Conservation (phyloP, 2,888 invertebrate species). For the Listrodromus nycthemerus region DNA sequence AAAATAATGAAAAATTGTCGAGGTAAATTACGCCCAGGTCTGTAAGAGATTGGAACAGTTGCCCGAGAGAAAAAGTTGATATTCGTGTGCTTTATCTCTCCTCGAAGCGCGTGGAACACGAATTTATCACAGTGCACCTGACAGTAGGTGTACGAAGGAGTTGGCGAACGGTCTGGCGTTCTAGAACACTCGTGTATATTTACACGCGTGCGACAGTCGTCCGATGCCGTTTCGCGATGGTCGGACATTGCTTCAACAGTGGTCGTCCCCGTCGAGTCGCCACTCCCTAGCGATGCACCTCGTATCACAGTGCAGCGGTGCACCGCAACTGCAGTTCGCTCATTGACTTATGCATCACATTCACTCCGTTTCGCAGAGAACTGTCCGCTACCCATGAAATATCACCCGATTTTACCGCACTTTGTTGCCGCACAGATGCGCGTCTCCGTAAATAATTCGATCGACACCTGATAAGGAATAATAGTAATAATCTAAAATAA, state of each 20-base stretch:
- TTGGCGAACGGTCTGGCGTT: constrained; percentile 28
- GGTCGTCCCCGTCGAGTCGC: constrained; percentile 34
- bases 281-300: constrained; percentile 45
- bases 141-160: constrained; percentile 44
- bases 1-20: neutral
- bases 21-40: too few species aligned
- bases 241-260: constrained; percentile 43
- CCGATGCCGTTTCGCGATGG: constrained; percentile 43
- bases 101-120: constrained; percentile 19
- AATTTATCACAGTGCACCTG: constrained; percentile 56
- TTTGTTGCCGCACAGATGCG: neutral
- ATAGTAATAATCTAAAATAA: neutral
- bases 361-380: constrained; percentile 25
- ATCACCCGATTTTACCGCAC: constrained; percentile 47
- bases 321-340: constrained; percentile 29
- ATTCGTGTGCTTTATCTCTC: constrained; percentile 39
- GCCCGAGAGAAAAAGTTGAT: neutral
- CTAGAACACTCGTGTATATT: constrained; percentile 12
- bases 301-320: constrained; percentile 26
- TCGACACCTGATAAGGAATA: neutral
- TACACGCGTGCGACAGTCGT: constrained; percentile 39
- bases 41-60: neutral
- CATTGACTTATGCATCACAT: constrained; percentile 60
- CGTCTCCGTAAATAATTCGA: neutral
- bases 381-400: constrained; percentile 33